These are phyloP conservation scores for Sminthurides bifidus DNA, from an alignment of 1,140 invertebrate species.

Conservation along the genomic window DNA sequence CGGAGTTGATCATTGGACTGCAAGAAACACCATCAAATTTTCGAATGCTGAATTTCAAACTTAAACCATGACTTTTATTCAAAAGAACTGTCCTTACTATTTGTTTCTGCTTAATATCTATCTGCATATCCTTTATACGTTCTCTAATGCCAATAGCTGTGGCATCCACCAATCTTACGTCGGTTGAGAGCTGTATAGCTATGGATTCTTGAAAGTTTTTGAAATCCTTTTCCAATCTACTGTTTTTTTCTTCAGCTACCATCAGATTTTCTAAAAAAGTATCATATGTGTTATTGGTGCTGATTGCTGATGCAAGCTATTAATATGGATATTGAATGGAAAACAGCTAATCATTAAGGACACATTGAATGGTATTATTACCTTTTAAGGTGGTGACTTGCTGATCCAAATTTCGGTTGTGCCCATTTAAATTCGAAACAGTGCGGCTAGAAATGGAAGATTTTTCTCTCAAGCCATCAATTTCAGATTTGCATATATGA, in stretches of 20 bases:
- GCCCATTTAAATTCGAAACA: constrained; percentile 24
- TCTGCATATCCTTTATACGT: constrained; percentile 56
- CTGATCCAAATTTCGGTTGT: constrained; percentile 22
- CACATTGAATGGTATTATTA: constrained; percentile 6
- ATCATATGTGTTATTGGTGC: not conserved
- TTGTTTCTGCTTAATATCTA: constrained; percentile 59
- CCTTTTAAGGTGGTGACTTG: constrained; percentile 25
- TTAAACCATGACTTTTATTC: not conserved
- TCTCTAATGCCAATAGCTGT: constrained; percentile 62
- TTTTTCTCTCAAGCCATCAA: constrained; percentile 23
- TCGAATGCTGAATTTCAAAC: not conserved
- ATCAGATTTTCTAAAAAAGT: constrained; percentile 17
- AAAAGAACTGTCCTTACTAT: constrained; percentile 42
- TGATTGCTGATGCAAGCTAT: not conserved
- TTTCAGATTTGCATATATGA: constrained; percentile 26
- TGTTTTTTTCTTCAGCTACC: constrained; percentile 18
- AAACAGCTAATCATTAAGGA: not conserved
- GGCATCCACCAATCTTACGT: constrained; percentile 56
- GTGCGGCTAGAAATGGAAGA: constrained; percentile 20
- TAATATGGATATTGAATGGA: no score
- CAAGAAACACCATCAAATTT: not conserved
- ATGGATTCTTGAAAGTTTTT: constrained; percentile 54
- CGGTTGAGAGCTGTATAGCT: constrained; percentile 52
- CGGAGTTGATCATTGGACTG: constrained; percentile 29
- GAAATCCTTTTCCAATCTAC: constrained; percentile 48